Evolutionary conservation across 2,888 invertebrate genomes (phyloP).

Genomic region (Drosophila setosimentum): DNA sequence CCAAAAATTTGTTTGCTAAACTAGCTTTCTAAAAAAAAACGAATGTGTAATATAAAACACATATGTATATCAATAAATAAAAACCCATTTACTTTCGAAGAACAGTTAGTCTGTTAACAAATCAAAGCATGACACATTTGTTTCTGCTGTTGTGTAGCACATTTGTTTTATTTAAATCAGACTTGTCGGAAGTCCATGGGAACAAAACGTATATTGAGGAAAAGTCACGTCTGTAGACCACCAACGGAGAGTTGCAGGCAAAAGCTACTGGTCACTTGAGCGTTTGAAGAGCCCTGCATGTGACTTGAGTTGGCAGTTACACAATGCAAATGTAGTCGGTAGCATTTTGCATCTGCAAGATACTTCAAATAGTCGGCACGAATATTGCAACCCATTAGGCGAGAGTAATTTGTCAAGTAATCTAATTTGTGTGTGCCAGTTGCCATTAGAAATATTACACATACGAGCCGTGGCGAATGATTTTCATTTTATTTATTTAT

Average conservation of each 20-base stretch:
- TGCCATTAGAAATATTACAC: slow-evolving; percentile 58
- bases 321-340: slow-evolving; percentile 20
- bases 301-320: slow-evolving; percentile 52
- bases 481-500: slow-evolving; percentile 3
- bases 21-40: background rate
- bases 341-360: slow-evolving; percentile 17
- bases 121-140: slow-evolving; percentile 2
- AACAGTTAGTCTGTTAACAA: background rate
- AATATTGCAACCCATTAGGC: slow-evolving; percentile 19
- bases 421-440: slow-evolving; percentile 45
- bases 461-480: slow-evolving; percentile 38
- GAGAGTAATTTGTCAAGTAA: slow-evolving; percentile 52
- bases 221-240: slow-evolving; percentile 1
- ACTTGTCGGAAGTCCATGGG: slow-evolving; percentile 2
- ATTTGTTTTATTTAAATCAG: slow-evolving; percentile 5
- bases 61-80: background rate
- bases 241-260: slow-evolving; percentile 1
- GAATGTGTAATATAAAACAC: no score
- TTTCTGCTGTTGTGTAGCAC: background rate
- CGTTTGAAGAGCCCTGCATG: slow-evolving; percentile 40
- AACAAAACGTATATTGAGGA: slow-evolving; percentile 2
- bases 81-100: background rate
- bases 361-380: slow-evolving; percentile 11
- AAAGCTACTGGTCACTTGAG: slow-evolving; percentile 13
- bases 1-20: background rate